These are phyloP conservation scores for Kradibia gibbosae DNA, from an alignment of 1,140 invertebrate genomes.

Conservation along the genomic window DNA sequence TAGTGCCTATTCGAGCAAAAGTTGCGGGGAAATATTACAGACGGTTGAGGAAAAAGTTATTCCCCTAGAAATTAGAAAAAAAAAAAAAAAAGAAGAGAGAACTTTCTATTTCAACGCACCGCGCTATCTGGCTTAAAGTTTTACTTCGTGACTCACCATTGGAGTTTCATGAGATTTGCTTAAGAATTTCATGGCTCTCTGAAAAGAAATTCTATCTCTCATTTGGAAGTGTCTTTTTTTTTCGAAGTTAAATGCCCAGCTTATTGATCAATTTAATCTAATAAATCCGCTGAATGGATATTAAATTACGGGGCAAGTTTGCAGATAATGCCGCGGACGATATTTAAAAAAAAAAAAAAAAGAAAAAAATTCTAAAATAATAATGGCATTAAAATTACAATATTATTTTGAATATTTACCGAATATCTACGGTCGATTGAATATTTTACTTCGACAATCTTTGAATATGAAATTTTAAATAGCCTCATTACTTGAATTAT, in stretches of 20 bases:
- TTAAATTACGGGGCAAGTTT: no score
- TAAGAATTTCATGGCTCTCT: neutral
- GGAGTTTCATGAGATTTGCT: constrained; percentile 4
- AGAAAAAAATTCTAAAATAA: no score
- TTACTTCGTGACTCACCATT: neutral
- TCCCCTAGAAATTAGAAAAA: neutral
- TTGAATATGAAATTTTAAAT: no score
- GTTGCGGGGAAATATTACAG: neutral
- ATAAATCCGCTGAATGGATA: no score
- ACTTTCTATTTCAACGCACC: neutral
- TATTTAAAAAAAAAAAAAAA: no score
- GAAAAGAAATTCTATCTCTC: neutral
- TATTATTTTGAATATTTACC: no score
- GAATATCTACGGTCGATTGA: no score
- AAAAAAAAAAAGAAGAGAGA: no score
- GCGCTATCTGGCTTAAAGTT: constrained; percentile 1
- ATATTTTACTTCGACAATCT: no score
- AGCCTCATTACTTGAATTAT: no score
- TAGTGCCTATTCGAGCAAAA: neutral
- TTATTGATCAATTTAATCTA: neutral
- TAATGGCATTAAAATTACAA: no score
- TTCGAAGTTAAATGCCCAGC: neutral
- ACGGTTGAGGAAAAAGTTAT: neutral
- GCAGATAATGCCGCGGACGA: no score
- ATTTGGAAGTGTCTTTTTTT: neutral